phyloP scores from a whole-genome alignment of 2,888 invertebrate species.

The Lingula anatina region DNA sequence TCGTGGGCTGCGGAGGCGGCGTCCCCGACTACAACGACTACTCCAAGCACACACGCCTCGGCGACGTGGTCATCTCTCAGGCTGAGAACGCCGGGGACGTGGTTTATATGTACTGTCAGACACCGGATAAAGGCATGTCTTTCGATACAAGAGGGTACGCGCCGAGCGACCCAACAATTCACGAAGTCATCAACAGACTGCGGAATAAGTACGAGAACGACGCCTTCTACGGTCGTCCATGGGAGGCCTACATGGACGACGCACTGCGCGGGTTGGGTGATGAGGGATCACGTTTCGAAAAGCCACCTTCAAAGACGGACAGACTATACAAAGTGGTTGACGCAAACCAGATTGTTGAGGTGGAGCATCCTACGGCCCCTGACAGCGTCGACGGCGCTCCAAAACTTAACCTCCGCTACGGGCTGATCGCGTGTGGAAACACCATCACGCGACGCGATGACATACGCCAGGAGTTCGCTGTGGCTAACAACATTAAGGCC shows the following conservation, averaged over 20 bases:
- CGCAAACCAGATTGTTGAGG: conserved; percentile 14
- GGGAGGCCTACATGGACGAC: conserved; percentile 73
- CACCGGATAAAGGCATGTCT: conserved; percentile 49
- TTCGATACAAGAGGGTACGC: conserved; percentile 77
- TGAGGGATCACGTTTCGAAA: conserved; percentile 46
- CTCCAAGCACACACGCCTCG: conserved; percentile 83
- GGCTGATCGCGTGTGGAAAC: conserved; percentile 76
- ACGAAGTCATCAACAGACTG: conserved; percentile 67
- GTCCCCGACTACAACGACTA: conserved; percentile 96
- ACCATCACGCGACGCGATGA: conserved; percentile 74
- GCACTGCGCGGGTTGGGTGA: conserved; percentile 60
- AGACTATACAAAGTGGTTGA: conserved; percentile 27
- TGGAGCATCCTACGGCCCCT: conserved; percentile 47
- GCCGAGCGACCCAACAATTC: conserved; percentile 70
- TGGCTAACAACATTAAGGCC: conserved; percentile 75
- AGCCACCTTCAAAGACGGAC: conserved; percentile 33
- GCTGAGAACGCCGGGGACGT: conserved; percentile 23
- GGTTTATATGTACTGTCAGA: conserved; percentile 77
- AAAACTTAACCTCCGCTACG: conserved; percentile 65
- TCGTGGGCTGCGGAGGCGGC: conserved; percentile 95
- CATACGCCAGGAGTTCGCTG: conserved; percentile 78
- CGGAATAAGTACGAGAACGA: conserved; percentile 49
- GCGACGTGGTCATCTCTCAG: conserved; percentile 48
- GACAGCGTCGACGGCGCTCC: conserved; percentile 21
- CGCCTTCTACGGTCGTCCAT: conserved; percentile 59